Conservation (phyloP, 2,113 vertebrate genomes). For the Pao palembangensis region DNA sequence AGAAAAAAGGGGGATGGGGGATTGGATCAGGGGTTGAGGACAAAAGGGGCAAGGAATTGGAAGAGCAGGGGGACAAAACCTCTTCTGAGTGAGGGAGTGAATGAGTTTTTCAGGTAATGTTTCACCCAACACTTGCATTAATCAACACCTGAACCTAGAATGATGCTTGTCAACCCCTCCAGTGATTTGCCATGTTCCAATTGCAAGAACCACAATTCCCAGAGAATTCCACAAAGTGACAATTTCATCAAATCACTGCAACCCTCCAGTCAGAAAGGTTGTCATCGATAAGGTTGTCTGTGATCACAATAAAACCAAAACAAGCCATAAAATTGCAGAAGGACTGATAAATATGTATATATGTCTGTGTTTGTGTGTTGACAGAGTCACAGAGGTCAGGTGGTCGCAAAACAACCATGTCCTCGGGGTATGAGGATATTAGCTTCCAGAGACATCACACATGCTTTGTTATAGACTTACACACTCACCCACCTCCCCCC, state of each 20-base stretch:
- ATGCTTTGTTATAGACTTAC: constrained; percentile 61
- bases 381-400: constrained; percentile 65
- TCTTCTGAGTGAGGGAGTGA: constrained; percentile 6
- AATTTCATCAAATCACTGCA: too few species aligned
- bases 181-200: too few species aligned
- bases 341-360: not conserved
- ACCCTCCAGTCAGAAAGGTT: too few species aligned
- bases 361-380: constrained; percentile 40
- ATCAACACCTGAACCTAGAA: too few species aligned
- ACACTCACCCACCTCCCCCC: constrained; percentile 34
- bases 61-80: constrained; percentile 7
- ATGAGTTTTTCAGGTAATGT: not conserved
- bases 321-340: too few species aligned
- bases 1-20: constrained; percentile 46
- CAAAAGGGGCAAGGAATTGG: constrained; percentile 19
- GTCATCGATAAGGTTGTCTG: not conserved
- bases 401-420: constrained; percentile 54
- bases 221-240: too few species aligned
- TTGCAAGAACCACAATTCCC: too few species aligned
- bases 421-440: constrained; percentile 63
- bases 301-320: too few species aligned
- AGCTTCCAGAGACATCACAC: constrained; percentile 68
- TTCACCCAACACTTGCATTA: constrained; percentile 5
- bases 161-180: too few species aligned
- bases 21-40: constrained; percentile 31